These are phyloP conservation scores for Martes martes DNA, from an alignment of 2,113 vertebrate species.

Conservation along the genomic window DNA sequence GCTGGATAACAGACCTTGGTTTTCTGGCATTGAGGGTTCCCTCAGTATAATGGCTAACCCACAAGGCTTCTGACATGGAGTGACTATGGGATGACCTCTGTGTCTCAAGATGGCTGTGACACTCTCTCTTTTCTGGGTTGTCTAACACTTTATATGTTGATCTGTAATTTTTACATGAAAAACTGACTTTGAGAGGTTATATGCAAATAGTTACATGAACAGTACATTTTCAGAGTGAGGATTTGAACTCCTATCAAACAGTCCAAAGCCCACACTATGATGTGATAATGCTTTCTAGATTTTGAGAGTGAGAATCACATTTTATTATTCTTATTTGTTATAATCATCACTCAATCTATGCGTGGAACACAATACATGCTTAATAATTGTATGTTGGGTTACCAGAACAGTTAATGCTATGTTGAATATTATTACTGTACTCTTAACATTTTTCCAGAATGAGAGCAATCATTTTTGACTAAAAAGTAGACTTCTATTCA, in stretches of 20 bases:
- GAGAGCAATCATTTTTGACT: neutral
- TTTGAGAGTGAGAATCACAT: neutral
- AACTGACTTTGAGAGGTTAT: neutral
- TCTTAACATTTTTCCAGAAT: neutral
- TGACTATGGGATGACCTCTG: neutral
- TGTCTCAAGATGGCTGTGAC: neutral
- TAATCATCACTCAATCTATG: neutral
- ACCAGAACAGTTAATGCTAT: neutral
- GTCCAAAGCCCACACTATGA: neutral
- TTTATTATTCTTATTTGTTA: neutral
- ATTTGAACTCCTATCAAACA: neutral
- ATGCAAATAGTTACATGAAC: neutral
- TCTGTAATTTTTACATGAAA: neutral
- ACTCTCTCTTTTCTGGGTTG: neutral
- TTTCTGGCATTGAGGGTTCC: neutral
- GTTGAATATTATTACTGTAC: neutral
- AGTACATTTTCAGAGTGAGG: neutral
- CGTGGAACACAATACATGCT: neutral
- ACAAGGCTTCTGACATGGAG: neutral
- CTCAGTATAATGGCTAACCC: neutral
- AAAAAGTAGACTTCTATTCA: neutral
- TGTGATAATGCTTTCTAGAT: neutral
- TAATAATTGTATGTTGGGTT: neutral
- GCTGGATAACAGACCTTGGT: neutral
- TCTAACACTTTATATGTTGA: neutral